These are phyloP conservation scores for Pogonognathellus flavescens DNA, from an alignment of 1,140 invertebrate species.

Conservation along the genomic window DNA sequence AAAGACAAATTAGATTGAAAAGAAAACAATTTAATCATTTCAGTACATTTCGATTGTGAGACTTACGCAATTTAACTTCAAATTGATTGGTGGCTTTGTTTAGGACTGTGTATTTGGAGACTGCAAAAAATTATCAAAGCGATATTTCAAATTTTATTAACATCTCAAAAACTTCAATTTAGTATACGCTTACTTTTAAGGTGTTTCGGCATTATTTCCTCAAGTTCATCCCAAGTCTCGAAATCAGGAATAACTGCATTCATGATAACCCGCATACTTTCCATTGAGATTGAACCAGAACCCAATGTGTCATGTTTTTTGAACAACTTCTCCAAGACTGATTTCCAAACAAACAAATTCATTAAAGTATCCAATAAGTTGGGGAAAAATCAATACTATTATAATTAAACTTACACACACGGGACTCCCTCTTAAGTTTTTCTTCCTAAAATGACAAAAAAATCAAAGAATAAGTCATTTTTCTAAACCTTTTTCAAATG, in stretches of 20 bases:
- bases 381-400: not conserved
- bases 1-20: not conserved
- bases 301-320: constrained; percentile 44
- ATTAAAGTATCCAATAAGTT: not conserved
- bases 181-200: constrained; percentile 62
- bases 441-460: too few species aligned
- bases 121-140: not conserved
- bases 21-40: not conserved
- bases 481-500: too few species aligned
- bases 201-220: constrained; percentile 63
- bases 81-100: constrained; percentile 56
- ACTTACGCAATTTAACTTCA: constrained; percentile 57
- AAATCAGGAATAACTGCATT: constrained; percentile 52
- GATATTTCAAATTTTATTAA: too few species aligned
- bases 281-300: constrained; percentile 18
- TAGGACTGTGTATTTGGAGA: constrained; percentile 51
- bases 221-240: constrained; percentile 36
- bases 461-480: too few species aligned
- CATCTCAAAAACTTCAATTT: not conserved
- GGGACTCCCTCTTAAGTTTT: constrained; percentile 58
- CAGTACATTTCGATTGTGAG: not conserved
- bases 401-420: constrained; percentile 47
- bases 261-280: constrained; percentile 46
- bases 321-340: constrained; percentile 59
- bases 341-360: not conserved